A percentile compares a stretch with the other conserved stretches of the same genome.
Conservation (phyloP, 2,113 vertebrate genomes). For the Spermophilus dauricus region DNA sequence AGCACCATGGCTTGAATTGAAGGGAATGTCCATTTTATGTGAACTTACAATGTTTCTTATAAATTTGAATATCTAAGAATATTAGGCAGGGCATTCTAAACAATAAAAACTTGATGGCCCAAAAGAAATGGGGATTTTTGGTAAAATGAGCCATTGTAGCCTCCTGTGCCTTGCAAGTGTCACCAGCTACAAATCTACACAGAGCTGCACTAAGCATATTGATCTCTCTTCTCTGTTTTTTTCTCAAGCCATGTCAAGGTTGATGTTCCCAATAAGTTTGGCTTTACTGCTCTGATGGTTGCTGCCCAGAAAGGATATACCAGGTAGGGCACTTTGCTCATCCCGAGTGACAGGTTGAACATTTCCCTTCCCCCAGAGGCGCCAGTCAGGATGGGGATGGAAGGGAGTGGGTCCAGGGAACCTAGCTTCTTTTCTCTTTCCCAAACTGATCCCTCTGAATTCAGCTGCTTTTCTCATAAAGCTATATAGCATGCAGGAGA, state of each 20-base stretch:
- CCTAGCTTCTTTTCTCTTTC: not conserved
- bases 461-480: not conserved
- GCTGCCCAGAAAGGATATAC: slow-evolving; percentile 89
- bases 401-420: not conserved
- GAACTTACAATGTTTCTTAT: too few relatives aligned
- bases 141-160: not conserved
- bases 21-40: too few relatives aligned
- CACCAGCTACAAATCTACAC: fast-evolving
- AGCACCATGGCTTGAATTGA: too few relatives aligned
- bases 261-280: slow-evolving; percentile 87
- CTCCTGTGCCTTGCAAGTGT: not conserved
- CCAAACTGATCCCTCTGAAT: not conserved
- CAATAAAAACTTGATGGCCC: not conserved
- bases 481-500: not conserved
- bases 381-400: fast-evolving
- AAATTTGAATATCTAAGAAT: too few relatives aligned
- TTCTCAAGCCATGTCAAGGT: slow-evolving; percentile 82
- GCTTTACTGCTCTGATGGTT: slow-evolving; percentile 88
- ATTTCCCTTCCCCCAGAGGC: not conserved
- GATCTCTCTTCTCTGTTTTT: slow-evolving; percentile 35
- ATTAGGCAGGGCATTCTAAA: not conserved
- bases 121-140: not conserved
- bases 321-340: slow-evolving; percentile 72
- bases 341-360: fast-evolving
- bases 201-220: fast-evolving